These are phyloP conservation scores for Coenonympha glycerion DNA, from an alignment of 2,888 invertebrate species.

Conservation along the genomic window DNA sequence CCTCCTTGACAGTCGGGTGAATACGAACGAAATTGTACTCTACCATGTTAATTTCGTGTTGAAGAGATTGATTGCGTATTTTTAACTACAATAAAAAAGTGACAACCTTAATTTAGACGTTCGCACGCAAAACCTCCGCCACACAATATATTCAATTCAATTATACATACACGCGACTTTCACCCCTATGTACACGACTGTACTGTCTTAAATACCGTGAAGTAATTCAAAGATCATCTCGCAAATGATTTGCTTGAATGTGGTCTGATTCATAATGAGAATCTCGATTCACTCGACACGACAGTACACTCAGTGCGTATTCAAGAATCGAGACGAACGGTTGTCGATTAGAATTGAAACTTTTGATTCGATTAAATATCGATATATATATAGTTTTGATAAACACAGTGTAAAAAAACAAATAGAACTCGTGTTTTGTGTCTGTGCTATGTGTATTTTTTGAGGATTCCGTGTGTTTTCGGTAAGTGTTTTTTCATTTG, in stretches of 20 bases:
- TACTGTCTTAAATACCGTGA: conserved; percentile 9
- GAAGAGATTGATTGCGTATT: not conserved
- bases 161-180: not conserved
- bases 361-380: conserved; percentile 13
- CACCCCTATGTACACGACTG: not conserved
- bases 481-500: conserved; percentile 16
- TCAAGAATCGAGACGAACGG: conserved; percentile 14
- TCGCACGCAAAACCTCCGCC: conserved; percentile 15
- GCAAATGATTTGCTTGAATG: conserved; percentile 10
- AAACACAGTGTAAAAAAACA: not conserved
- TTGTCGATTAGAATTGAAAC: conserved; percentile 2
- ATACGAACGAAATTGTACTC: too few relatives aligned
- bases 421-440: conserved; percentile 10
- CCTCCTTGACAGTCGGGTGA: too few relatives aligned
- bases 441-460: conserved; percentile 14
- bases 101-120: conserved; percentile 11
- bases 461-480: not conserved
- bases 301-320: conserved; percentile 19
- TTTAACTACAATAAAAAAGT: not conserved
- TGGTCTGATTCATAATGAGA: conserved; percentile 16
- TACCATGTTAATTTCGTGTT: not conserved
- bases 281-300: conserved; percentile 12
- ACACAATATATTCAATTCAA: not conserved
- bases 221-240: conserved; percentile 4
- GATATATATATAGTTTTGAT: conserved; percentile 14